phyloP scores from a whole-genome alignment of 1,140 invertebrate genomes.

The Sitodiplosis mosellana region DNA sequence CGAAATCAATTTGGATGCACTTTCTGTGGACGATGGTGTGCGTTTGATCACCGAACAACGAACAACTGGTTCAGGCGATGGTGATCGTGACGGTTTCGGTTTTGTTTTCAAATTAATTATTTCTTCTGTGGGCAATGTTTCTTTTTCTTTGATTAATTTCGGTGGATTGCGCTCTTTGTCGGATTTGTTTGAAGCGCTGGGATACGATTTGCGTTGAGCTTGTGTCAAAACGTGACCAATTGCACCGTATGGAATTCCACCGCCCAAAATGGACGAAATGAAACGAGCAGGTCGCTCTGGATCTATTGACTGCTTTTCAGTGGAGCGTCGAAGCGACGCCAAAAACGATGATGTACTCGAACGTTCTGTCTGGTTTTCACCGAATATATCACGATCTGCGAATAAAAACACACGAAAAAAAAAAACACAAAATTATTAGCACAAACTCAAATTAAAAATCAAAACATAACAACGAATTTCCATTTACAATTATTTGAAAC shows the following conservation, averaged over 20 bases:
- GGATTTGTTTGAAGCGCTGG: constrained; percentile 21
- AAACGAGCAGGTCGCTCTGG: constrained; percentile 34
- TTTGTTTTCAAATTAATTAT: constrained; percentile 21
- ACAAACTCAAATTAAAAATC: no score
- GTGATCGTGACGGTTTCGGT: constrained; percentile 26
- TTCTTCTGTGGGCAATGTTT: constrained; percentile 25
- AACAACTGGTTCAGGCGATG: constrained; percentile 30
- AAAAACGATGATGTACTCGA: not conserved
- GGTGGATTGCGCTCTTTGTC: constrained; percentile 12
- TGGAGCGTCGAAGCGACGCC: not conserved
- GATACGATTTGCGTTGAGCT: constrained; percentile 61
- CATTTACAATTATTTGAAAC: no score
- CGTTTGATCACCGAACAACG: constrained; percentile 63
- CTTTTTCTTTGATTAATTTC: not conserved
- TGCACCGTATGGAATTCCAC: constrained; percentile 54
- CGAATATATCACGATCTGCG: constrained; percentile 1
- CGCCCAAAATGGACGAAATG: constrained; percentile 56
- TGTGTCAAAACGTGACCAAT: constrained; percentile 51
- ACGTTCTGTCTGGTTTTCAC: not conserved
- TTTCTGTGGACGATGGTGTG: constrained; percentile 34
- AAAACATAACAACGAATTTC: no score
- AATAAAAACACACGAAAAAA: not conserved
- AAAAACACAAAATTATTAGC: no score
- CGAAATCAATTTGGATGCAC: constrained; percentile 1
- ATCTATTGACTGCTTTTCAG: not conserved